Conservation (phyloP, 2,888 invertebrate genomes). For the Adelphocoris suturalis region DNA sequence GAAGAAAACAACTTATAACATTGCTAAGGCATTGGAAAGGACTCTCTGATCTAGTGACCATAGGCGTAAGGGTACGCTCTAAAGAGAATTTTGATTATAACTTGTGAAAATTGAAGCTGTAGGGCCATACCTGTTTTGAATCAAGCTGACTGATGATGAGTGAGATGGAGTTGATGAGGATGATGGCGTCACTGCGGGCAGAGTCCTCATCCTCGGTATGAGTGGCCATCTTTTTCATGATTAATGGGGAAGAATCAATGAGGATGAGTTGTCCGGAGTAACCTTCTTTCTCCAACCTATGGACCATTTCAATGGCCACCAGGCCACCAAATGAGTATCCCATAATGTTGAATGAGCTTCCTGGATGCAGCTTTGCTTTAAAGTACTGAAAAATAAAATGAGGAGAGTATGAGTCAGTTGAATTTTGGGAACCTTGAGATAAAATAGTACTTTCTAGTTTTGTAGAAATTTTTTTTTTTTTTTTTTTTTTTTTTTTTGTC, state of each 20-base stretch:
- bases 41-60: too few relatives aligned
- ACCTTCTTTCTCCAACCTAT: slow-evolving; percentile 85
- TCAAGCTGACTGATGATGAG: neutral
- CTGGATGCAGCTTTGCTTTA: slow-evolving; percentile 77
- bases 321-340: slow-evolving; percentile 94
- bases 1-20: neutral
- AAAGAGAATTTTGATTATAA: too few relatives aligned
- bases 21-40: too few relatives aligned
- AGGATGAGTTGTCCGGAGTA: slow-evolving; percentile 84
- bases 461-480: too few relatives aligned
- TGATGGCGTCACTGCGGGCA: neutral
- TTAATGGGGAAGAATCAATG: slow-evolving; percentile 90
- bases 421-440: too few relatives aligned
- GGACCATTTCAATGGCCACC: slow-evolving; percentile 87
- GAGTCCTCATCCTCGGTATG: slow-evolving; percentile 77
- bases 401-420: too few relatives aligned
- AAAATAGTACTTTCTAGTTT: too few relatives aligned
- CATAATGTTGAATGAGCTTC: slow-evolving; percentile 85
- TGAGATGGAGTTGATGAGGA: slow-evolving; percentile 45
- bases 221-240: slow-evolving; percentile 80
- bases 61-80: too few relatives aligned
- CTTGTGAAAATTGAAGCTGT: too few relatives aligned
- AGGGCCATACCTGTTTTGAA: slow-evolving; percentile 1
- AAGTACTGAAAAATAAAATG: slow-evolving; percentile 33
- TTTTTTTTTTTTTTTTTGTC: too few relatives aligned